Evolutionary conservation across 2,888 invertebrate genomes (phyloP).

Genomic region (Lissonota sp.): DNA sequence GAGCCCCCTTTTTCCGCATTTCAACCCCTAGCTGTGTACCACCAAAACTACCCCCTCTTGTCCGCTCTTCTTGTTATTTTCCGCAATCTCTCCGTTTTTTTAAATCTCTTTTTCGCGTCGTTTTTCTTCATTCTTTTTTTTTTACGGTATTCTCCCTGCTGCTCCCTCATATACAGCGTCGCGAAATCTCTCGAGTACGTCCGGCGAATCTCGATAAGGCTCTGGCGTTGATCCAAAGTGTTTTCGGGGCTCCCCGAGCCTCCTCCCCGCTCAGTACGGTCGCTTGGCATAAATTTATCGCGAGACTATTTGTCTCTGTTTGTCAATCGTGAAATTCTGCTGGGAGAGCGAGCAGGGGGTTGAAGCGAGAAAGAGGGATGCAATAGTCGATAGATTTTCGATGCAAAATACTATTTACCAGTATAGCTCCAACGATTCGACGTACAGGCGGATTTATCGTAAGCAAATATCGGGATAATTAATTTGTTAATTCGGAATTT

Average conservation of each 20-base stretch:
- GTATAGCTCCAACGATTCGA: not conserved
- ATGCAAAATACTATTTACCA: slow-evolving; percentile 13
- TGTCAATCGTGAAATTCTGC: slow-evolving; percentile 40
- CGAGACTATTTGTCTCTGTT: slow-evolving; percentile 60
- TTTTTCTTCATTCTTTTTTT: slow-evolving; percentile 15
- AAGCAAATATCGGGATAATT: too few species aligned
- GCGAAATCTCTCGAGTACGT: slow-evolving; percentile 38
- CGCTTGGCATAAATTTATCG: slow-evolving; percentile 70
- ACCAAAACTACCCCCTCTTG: too few species aligned
- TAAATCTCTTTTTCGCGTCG: slow-evolving; percentile 19
- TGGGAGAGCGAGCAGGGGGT: not conserved
- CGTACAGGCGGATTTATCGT: too few species aligned
- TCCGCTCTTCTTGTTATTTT: too few species aligned
- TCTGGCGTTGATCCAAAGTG: slow-evolving; percentile 74
- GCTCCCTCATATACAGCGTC: slow-evolving; percentile 19
- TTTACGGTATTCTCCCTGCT: slow-evolving; percentile 28
- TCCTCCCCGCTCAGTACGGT: too few species aligned
- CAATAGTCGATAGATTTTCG: slow-evolving; percentile 30
- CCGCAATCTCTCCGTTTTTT: slow-evolving; percentile 18
- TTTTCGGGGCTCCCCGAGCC: slow-evolving; percentile 66
- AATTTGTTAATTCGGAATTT: too few species aligned
- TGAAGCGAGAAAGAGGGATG: not conserved
- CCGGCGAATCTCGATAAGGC: slow-evolving; percentile 59
- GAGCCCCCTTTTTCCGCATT: slow-evolving; percentile 1
- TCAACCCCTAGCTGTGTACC: too few species aligned